Evolutionary conservation across 35 echinoderm and acorn worm species (phyloP).

Genomic region (Apostichopus parvimensis): DNA sequence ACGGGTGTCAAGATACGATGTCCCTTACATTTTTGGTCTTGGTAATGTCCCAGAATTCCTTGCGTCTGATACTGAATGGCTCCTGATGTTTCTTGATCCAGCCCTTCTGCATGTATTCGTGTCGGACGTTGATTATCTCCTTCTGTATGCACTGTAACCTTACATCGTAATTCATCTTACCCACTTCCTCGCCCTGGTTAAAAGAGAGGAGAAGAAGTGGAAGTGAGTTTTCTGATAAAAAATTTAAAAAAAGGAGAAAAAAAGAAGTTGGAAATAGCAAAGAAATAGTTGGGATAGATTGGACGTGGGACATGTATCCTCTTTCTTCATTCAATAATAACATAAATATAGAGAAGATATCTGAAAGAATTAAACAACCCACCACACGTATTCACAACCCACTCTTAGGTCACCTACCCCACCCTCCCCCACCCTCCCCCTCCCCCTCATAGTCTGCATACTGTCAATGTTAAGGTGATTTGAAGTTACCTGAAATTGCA

Average conservation of each 20-base stretch:
- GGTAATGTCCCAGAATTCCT: conserved; percentile 96
- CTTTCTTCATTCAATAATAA: no score
- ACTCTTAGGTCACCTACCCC: no score
- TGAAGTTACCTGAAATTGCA: conserved; percentile 83
- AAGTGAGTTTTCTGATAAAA: no score
- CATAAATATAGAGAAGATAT: no score
- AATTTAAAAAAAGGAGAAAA: no score
- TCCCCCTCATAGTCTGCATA: no score
- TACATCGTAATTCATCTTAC: conserved; percentile 82
- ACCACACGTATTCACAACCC: no score
- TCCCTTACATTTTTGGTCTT: conserved; percentile 66
- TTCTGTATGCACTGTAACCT: conserved; percentile 83
- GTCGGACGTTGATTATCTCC: conserved; percentile 74
- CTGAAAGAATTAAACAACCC: no score
- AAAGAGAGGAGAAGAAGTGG: neutral
- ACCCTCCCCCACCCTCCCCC: no score
- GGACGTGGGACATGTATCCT: no score
- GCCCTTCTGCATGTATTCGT: conserved; percentile 72
- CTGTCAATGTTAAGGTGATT: neutral
- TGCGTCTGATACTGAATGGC: conserved; percentile 83
- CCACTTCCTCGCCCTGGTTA: conserved; percentile 81
- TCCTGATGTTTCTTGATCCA: conserved; percentile 70
- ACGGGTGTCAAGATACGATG: neutral
- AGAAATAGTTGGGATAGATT: no score
- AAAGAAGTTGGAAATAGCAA: no score